These are phyloP conservation scores for Phoebastria nigripes DNA, from an alignment of 2,797 vertebrate genomes.

Conservation along the genomic window DNA sequence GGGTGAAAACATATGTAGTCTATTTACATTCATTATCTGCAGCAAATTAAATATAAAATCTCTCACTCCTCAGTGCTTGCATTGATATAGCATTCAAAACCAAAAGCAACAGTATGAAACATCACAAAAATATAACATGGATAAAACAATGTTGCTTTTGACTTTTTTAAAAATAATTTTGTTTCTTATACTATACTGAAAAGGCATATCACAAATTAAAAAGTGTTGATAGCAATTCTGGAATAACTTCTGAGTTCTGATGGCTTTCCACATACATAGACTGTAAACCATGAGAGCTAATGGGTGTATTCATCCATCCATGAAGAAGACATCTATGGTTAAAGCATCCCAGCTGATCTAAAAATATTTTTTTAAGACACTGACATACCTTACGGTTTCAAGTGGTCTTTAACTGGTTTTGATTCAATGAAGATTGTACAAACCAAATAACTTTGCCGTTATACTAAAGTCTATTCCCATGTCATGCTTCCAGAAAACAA, in stretches of 20 bases:
- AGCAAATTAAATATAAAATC: not conserved
- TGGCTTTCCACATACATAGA: not conserved
- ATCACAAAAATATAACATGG: not conserved
- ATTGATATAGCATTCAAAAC: not conserved
- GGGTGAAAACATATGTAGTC: not conserved
- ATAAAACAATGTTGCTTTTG: not conserved
- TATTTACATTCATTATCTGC: not conserved
- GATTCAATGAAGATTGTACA: slow-evolving; percentile 5
- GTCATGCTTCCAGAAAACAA: slow-evolving; percentile 36
- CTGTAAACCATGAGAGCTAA: not conserved
- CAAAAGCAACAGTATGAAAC: not conserved
- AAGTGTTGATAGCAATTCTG: not conserved
- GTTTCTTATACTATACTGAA: not conserved
- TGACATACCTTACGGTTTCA: not conserved
- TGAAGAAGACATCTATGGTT: slow-evolving; percentile 3
- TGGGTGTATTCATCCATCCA: not conserved
- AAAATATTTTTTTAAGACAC: not conserved
- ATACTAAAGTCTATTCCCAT: slow-evolving; percentile 10
- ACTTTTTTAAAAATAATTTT: not conserved
- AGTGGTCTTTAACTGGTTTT: slow-evolving; percentile 10
- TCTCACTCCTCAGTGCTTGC: not conserved
- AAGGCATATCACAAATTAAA: not conserved
- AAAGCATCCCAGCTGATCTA: not conserved
- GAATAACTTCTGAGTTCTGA: not conserved
- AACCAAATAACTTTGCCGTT: slow-evolving; percentile 15